These are phyloP conservation scores for Bombycilla garrulus DNA, from an alignment of 2,113 vertebrate genomes.

Conservation along the genomic window DNA sequence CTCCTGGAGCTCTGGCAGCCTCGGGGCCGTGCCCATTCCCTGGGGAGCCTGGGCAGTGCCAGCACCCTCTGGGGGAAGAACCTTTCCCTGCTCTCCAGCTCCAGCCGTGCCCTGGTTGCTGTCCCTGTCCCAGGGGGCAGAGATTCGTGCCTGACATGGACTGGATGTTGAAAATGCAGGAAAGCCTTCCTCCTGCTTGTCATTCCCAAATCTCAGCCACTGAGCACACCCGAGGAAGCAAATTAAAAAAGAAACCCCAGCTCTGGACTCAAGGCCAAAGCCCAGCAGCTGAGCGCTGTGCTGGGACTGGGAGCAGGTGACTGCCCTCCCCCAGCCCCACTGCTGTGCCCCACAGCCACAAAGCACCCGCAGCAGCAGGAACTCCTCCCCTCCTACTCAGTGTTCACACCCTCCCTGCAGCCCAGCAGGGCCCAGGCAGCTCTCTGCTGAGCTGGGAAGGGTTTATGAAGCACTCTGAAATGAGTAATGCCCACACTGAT, in stretches of 20 bases:
- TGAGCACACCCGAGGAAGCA: not conserved
- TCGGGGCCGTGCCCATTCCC: not conserved
- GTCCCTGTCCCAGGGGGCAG: not conserved
- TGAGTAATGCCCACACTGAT: not conserved
- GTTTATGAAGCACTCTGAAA: accelerated
- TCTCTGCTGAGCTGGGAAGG: not conserved
- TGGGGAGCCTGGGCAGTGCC: not conserved
- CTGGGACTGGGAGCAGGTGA: not conserved
- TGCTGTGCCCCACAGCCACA: not conserved
- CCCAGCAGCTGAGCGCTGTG: not conserved
- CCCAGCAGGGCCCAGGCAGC: not conserved
- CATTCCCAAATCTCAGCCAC: not conserved
- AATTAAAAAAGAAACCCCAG: not conserved
- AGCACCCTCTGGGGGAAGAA: not conserved
- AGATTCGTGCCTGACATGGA: not conserved
- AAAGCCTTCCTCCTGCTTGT: not conserved
- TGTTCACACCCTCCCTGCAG: not conserved
- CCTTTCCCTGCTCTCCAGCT: not conserved
- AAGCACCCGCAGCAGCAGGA: accelerated
- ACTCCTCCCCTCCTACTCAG: not conserved
- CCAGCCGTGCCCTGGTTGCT: not conserved
- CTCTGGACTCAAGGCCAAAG: not conserved
- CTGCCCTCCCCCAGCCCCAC: not conserved
- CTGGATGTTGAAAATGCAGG: accelerated
- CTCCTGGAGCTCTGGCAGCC: not conserved